Conservation (phyloP, 2,113 vertebrate species). For the Austrofundulus limnaeus region DNA sequence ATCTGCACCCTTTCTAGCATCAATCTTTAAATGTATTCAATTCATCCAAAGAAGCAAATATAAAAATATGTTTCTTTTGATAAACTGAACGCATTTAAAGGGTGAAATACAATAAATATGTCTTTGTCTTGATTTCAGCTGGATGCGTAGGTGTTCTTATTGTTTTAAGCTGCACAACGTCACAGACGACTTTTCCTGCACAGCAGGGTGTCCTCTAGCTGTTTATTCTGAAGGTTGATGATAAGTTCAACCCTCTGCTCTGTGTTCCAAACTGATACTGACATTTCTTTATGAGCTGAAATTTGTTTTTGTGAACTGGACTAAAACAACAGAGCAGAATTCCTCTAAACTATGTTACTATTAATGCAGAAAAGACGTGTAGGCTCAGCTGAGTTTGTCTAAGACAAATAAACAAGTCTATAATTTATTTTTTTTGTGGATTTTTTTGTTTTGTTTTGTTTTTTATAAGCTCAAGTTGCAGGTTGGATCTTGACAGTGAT, state of each 20-base stretch:
- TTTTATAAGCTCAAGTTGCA: conserved; percentile 16
- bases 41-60: too few species aligned
- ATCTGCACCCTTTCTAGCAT: neutral
- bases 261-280: conserved; percentile 32
- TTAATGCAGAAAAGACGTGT: conserved; percentile 33
- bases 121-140: conserved; percentile 28
- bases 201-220: conserved; percentile 32
- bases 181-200: conserved; percentile 10
- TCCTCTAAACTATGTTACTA: conserved; percentile 24
- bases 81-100: conserved; percentile 32
- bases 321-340: conserved; percentile 34
- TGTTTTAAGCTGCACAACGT: conserved; percentile 1
- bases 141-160: conserved; percentile 45
- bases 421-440: conserved; percentile 21
- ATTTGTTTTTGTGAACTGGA: conserved; percentile 18
- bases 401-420: conserved; percentile 22
- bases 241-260: conserved; percentile 46
- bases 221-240: conserved; percentile 51
- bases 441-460: conserved; percentile 20
- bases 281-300: neutral
- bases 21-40: too few species aligned
- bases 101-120: conserved; percentile 14
- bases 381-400: conserved; percentile 23
- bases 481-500: conserved; percentile 18
- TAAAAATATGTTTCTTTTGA: too few species aligned